A percentile compares a stretch with the other conserved stretches of the same genome.
These are phyloP conservation scores for Saccopteryx bilineata DNA, from an alignment of 2,113 vertebrate genomes.

Conservation along the genomic window DNA sequence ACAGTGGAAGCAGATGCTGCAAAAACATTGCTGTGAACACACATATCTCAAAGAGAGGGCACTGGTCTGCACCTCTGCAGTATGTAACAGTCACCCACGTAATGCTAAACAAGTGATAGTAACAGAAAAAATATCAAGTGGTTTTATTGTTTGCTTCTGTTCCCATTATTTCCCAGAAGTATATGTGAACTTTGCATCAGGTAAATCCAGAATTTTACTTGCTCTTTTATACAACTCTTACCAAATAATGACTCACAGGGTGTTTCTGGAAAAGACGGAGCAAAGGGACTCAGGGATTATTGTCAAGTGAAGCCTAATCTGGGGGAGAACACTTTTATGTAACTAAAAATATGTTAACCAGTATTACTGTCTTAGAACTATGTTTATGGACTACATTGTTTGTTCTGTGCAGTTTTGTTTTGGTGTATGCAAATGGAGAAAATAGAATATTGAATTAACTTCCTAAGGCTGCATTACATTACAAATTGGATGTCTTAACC, in stretches of 20 bases:
- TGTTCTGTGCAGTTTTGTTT: background rate
- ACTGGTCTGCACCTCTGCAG: background rate
- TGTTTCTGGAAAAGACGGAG: background rate
- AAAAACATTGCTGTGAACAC: background rate
- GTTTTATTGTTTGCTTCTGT: background rate
- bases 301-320: background rate
- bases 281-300: background rate
- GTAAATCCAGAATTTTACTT: background rate
- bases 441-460: background rate
- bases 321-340: background rate
- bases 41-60: background rate
- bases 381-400: background rate
- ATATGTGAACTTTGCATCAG: background rate
- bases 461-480: background rate
- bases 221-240: background rate
- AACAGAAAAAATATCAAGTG: background rate
- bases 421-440: background rate
- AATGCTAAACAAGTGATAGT: background rate
- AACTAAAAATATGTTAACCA: background rate
- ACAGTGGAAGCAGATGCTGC: background rate
- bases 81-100: background rate
- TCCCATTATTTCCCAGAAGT: background rate
- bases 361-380: background rate
- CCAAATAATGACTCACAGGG: background rate
- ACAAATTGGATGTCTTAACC: background rate